A percentile compares a stretch with the other conserved stretches of the same genome.
Conservation (phyloP, 1,140 invertebrate genomes). For the Drosophila yakuba region DNA sequence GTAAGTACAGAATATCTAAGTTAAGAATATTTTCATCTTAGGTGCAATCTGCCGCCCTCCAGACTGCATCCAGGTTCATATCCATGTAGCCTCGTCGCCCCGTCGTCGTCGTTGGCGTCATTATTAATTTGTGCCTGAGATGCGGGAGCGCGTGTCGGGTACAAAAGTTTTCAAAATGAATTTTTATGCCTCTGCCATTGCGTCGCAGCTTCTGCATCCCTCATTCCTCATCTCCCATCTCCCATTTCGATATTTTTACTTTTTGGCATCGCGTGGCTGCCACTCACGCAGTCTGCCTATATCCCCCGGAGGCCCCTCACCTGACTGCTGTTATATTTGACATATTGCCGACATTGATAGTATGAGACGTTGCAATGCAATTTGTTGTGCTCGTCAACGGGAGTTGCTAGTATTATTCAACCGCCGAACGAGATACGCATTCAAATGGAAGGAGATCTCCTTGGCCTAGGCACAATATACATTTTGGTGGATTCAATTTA, state of each 20-base stretch:
- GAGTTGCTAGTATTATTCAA: slow-evolving; percentile 65
- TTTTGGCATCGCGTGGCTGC: slow-evolving; percentile 70
- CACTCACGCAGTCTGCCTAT: slow-evolving; percentile 27
- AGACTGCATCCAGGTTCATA: slow-evolving; percentile 27
- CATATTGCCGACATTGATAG: slow-evolving; percentile 81
- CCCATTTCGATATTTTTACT: slow-evolving; percentile 46
- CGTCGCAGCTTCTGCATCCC: slow-evolving; percentile 27
- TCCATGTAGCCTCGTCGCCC: slow-evolving; percentile 46
- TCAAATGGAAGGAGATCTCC: slow-evolving; percentile 28
- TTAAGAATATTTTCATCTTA: not conserved
- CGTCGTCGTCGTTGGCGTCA: slow-evolving; percentile 57
- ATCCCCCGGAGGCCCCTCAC: slow-evolving; percentile 5
- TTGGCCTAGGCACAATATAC: not conserved
- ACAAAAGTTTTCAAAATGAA: slow-evolving; percentile 66
- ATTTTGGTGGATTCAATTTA: slow-evolving; percentile 17
- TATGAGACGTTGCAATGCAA: slow-evolving; percentile 76
- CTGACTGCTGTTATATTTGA: slow-evolving; percentile 69
- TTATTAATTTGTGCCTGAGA: slow-evolving; percentile 69
- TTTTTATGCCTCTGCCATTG: slow-evolving; percentile 58
- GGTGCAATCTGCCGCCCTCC: not conserved
- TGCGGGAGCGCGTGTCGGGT: slow-evolving; percentile 17
- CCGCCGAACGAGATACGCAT: slow-evolving; percentile 37
- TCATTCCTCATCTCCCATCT: slow-evolving; percentile 35
- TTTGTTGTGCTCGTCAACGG: slow-evolving; percentile 79
- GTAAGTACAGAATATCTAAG: too few relatives aligned